Base-by-base conservation (phyloP, 2,113 vertebrate genomes). In the Syngnathus typhle region DNA sequence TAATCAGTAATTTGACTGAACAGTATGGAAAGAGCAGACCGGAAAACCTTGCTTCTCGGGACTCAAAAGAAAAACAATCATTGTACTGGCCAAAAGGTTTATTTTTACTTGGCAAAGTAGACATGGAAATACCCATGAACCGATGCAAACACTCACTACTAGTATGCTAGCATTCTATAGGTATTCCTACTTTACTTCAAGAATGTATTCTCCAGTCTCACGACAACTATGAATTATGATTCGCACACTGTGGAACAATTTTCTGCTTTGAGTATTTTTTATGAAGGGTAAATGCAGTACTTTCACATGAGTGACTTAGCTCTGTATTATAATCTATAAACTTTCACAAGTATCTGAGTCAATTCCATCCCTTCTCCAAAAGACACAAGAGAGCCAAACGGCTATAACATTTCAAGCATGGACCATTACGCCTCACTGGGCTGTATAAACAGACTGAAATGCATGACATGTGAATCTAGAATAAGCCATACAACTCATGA, bases 1-100 rank as follows among this genome's bases (percentile, higher is more conserved):
- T 32, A 72, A 69, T 19, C 32, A 13, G 69, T 39, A 56, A 60
- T 71, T 51, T 71, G 80, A 87, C 74, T 46, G 43, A 69, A 51
- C 21, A 13, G 39, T 68, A 55, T 73, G 68, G 79, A 82, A 70
- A 76, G 59, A 60, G 77, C 77, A 72, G 69, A 69, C 70, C 47
- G 78, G 72, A 83, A 84, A 68, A 55, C 54, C 52, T 39, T 68
- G 68, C 67, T 58, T 70, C 67, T 23, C 8, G 3, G 41, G 58
- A 72, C 70, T 69, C 73, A 38, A 12, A 44, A 64, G 69, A 51
- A 56, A 68, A 72, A 69, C 32, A 60, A 38, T 46, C 10, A 59
- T 70, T 64, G 36, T 21, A 68, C 64, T 47, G 19, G 69, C 79
- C 54, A 38, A 49, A 38, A 65, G 61, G 27, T 55, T n/a, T 41